phyloP scores from a whole-genome alignment of 2,888 invertebrate species.

The Colletes collaris region DNA sequence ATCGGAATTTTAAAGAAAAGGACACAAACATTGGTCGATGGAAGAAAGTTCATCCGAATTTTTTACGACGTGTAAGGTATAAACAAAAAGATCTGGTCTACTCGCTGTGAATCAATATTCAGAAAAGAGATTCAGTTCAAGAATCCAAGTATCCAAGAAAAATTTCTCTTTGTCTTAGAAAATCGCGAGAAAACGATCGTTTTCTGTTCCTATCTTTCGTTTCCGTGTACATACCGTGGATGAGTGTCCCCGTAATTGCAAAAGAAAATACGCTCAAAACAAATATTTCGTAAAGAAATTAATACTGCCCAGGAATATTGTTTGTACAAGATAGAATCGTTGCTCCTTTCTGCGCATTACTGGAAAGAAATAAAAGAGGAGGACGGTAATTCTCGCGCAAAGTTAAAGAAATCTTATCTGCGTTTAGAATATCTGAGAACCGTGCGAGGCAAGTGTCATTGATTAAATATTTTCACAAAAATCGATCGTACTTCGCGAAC shows the following conservation, averaged over 20 bases:
- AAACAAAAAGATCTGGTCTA: too few relatives aligned
- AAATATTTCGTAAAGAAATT: constrained; percentile 24
- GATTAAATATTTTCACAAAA: constrained; percentile 41
- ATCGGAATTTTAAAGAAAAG: neutral
- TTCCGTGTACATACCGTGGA: neutral
- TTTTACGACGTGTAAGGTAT: too few relatives aligned
- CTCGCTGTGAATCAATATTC: too few relatives aligned
- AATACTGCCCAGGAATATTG: neutral
- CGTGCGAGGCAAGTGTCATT: constrained; percentile 32
- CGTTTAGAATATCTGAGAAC: constrained; percentile 24
- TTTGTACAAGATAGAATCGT: constrained; percentile 18
- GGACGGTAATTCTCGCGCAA: constrained; percentile 19
- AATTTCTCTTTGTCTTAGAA: too few relatives aligned
- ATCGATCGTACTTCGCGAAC: neutral
- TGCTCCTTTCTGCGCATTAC: constrained; percentile 6
- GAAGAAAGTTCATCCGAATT: too few relatives aligned
- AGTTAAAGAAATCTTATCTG: constrained; percentile 35
- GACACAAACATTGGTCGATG: neutral
- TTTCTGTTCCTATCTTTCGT: neutral
- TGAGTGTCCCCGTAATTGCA: neutral
- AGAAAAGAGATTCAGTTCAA: too few relatives aligned
- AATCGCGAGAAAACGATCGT: too few relatives aligned
- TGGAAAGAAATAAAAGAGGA: constrained; percentile 2
- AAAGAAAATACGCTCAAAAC: neutral
- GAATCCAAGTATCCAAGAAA: too few relatives aligned